Conservation (phyloP, 2,888 invertebrate species). For the Drosophila affinis region DNA sequence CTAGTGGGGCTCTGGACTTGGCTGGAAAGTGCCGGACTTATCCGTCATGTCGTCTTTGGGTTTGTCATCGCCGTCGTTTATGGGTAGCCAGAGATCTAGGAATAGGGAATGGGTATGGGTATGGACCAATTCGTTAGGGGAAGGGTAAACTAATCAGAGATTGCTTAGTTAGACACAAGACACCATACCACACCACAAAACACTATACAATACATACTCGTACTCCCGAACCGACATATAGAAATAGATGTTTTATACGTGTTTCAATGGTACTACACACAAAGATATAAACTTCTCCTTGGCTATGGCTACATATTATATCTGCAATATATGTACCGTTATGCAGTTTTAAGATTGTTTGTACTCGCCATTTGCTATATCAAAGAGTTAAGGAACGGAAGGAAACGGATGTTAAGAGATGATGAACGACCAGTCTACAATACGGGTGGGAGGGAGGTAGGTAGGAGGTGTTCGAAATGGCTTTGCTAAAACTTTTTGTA, state of each 20-base stretch:
- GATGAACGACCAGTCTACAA: slow-evolving; percentile 13
- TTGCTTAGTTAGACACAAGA: slow-evolving; percentile 53
- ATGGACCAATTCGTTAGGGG: slow-evolving; percentile 62
- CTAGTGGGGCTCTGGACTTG: slow-evolving; percentile 46
- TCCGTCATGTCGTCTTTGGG: slow-evolving; percentile 39
- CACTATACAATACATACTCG: neutral
- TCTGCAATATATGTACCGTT: slow-evolving; percentile 53
- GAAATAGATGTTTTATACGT: slow-evolving; percentile 76
- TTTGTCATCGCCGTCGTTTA: slow-evolving; percentile 2
- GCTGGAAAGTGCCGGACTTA: slow-evolving; percentile 47
- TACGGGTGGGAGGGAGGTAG: slow-evolving; percentile 19
- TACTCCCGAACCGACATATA: slow-evolving; percentile 17
- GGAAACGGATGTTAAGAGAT: slow-evolving; percentile 20
- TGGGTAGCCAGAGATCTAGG: neutral
- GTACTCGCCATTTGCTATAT: slow-evolving; percentile 72
- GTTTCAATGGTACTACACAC: slow-evolving; percentile 68
- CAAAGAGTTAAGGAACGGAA: slow-evolving; percentile 30
- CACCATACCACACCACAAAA: slow-evolving; percentile 20
- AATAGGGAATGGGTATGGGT: slow-evolving; percentile 17
- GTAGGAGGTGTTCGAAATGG: slow-evolving; percentile 28
- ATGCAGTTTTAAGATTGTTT: slow-evolving; percentile 75
- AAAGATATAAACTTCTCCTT: slow-evolving; percentile 48
- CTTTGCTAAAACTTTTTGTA: slow-evolving; percentile 67
- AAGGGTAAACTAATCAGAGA: slow-evolving; percentile 35
- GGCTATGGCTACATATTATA: slow-evolving; percentile 47